A percentile compares a stretch with the other conserved stretches of the same genome.
phyloP scores from a whole-genome alignment of 1,140 invertebrate genomes.

The Habropoda laboriosa region DNA sequence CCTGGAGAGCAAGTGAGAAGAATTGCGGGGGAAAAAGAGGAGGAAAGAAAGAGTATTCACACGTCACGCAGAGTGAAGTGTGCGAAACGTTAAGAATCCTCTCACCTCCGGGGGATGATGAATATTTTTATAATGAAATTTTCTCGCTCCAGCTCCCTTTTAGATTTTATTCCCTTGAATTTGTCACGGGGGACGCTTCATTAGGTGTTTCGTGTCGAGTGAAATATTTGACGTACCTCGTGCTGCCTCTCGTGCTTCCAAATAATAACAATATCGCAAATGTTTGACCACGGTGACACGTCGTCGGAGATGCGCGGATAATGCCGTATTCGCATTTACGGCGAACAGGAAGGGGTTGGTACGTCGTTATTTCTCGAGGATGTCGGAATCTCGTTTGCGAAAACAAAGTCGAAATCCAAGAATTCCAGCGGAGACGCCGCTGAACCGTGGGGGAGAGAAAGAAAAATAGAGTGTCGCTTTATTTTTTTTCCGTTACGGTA shows the following conservation, averaged over 20 bases:
- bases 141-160: background rate
- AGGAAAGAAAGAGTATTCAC: background rate
- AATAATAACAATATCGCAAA: background rate
- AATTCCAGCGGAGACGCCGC: background rate
- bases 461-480: background rate
- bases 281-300: background rate
- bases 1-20: background rate
- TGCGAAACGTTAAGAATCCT: background rate
- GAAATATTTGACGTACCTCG: background rate
- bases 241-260: background rate
- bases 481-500: conserved; percentile 19
- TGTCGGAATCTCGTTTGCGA: background rate
- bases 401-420: background rate
- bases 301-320: too few relatives aligned
- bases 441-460: too few relatives aligned
- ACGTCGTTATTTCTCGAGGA: background rate
- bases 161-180: background rate
- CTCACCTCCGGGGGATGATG: background rate
- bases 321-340: background rate
- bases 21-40: background rate
- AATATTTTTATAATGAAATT: background rate
- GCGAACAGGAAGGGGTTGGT: too few relatives aligned
- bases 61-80: too few relatives aligned
- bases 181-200: background rate
- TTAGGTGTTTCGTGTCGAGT: background rate